phyloP scores from a whole-genome alignment of 1,140 invertebrate species.

The Aphelinus certus region DNA sequence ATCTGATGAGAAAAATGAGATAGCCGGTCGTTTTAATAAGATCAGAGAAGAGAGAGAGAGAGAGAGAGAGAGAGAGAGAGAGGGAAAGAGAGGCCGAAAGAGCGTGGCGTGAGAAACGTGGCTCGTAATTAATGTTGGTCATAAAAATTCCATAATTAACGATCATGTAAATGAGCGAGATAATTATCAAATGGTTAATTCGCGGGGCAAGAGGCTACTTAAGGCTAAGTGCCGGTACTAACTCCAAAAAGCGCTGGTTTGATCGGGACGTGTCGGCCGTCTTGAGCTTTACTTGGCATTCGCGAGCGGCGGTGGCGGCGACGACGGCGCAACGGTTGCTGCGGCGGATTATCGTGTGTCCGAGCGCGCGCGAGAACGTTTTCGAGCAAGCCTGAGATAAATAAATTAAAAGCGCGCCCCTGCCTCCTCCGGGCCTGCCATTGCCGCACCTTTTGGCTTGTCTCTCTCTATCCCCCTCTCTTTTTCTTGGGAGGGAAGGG shows the following conservation, averaged over 20 bases:
- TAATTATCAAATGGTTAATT: conserved; percentile 22
- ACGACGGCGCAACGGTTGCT: no score
- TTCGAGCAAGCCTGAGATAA: not conserved
- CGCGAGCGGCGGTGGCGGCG: no score
- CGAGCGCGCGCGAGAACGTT: not conserved
- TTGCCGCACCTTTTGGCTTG: conserved; percentile 4
- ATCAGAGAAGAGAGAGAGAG: no score
- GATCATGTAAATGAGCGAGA: conserved; percentile 21
- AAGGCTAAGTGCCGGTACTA: not conserved
- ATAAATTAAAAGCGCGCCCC: conserved; percentile 15
- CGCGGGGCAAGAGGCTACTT: not conserved
- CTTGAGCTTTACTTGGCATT: not conserved
- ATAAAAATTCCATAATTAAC: conserved; percentile 1
- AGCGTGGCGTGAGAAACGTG: not conserved
- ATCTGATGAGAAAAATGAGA: no score
- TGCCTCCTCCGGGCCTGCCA: not conserved
- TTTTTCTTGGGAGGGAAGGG: not conserved
- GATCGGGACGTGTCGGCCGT: not conserved
- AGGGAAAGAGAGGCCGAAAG: no score
- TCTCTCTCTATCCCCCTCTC: no score
- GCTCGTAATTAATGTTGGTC: not conserved
- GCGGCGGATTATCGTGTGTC: not conserved
- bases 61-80: no score
- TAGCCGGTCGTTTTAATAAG: no score
- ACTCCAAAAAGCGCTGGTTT: not conserved